Percentiles rank a stretch among this genome's conserved stretches.
These are phyloP conservation scores for Anthopleura sola DNA, from an alignment of 64 coral and sea anemone species.

Conservation along the genomic window DNA sequence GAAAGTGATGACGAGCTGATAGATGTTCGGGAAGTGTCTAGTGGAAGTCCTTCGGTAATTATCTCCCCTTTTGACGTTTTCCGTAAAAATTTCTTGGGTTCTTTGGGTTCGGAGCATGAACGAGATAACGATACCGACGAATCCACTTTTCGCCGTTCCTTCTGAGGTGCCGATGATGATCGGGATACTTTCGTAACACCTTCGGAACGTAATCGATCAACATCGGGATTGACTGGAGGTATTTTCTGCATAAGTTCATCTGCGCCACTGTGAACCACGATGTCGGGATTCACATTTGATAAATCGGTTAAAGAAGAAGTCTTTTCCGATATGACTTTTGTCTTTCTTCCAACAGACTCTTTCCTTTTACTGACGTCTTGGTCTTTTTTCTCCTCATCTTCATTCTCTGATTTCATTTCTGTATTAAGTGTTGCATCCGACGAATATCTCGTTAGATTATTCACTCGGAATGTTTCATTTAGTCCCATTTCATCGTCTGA, in stretches of 20 bases:
- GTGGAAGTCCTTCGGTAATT: conserved; percentile 9
- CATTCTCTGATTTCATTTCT: neutral
- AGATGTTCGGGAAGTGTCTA: conserved; percentile 8
- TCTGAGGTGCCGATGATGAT: conserved; percentile 83
- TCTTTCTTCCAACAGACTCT: neutral
- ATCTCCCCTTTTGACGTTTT: conserved; percentile 3
- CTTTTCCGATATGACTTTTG: neutral
- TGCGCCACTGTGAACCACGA: neutral
- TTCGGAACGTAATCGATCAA: conserved; percentile 21
- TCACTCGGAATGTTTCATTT: neutral
- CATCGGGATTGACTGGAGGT: conserved; percentile 2
- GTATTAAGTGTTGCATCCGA: neutral
- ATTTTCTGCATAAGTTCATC: conserved; percentile 33
- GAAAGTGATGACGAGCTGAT: conserved; percentile 68
- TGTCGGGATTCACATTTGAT: neutral
- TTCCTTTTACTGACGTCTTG: neutral
- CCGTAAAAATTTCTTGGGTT: conserved; percentile 33
- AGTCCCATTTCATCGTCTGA: conserved; percentile 32
- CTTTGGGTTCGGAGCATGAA: conserved; percentile 86
- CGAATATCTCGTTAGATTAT: neutral
- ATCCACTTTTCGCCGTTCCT: conserved; percentile 70
- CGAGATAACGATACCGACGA: conserved; percentile 55
- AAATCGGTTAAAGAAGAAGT: conserved; percentile 6
- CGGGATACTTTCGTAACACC: conserved; percentile 57
- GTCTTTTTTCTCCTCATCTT: neutral